These are phyloP conservation scores for Ciconia maguari DNA, from an alignment of 2,113 vertebrate species.

Conservation along the genomic window DNA sequence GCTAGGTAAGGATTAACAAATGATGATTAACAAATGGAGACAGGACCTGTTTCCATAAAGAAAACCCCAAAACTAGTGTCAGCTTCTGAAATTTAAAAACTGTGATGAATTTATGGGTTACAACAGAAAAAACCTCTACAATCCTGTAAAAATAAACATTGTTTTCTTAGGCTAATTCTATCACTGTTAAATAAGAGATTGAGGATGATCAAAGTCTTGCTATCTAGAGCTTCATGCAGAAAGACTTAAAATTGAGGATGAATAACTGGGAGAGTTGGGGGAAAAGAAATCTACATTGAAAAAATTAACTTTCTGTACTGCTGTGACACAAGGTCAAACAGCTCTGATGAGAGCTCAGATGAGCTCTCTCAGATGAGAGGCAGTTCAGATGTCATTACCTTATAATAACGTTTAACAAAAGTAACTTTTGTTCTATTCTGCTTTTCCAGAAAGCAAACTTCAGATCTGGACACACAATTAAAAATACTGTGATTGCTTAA, in stretches of 20 bases:
- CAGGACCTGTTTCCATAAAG: neutral
- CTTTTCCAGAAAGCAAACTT: neutral
- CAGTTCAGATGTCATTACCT: neutral
- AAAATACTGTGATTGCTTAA: neutral
- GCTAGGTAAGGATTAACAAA: neutral
- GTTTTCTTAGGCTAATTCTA: neutral
- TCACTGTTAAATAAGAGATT: neutral
- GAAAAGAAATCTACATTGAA: neutral
- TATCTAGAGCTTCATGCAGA: neutral
- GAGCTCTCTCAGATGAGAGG: neutral
- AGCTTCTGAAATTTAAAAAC: neutral
- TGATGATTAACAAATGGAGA: too few relatives aligned
- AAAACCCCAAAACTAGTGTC: neutral
- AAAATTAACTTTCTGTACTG: neutral
- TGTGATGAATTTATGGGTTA: neutral
- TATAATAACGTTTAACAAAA: neutral
- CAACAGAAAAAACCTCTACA: neutral
- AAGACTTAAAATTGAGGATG: neutral
- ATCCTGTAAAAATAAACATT: neutral
- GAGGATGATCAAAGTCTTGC: neutral
- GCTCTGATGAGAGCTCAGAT: neutral
- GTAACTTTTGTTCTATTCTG: neutral
- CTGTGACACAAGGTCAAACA: neutral
- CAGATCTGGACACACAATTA: neutral
- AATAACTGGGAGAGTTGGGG: neutral